Conservation (phyloP, 2,113 vertebrate genomes). For the Odobenus rosmarus region DNA sequence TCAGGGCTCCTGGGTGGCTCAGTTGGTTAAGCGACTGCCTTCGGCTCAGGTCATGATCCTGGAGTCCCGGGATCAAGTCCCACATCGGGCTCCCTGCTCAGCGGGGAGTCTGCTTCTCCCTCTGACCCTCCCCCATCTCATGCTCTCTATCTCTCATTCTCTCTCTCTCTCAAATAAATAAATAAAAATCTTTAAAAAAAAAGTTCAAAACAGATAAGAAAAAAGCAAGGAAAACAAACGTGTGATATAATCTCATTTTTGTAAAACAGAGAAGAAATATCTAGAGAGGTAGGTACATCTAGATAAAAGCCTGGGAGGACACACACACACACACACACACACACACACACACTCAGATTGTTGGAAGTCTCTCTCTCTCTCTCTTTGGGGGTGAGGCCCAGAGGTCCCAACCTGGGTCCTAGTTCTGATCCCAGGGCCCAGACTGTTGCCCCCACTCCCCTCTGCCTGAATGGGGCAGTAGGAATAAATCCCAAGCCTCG, state of each 20-base stretch:
- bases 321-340: neutral
- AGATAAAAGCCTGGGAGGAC: neutral
- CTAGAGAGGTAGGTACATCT: neutral
- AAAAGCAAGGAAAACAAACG: neutral
- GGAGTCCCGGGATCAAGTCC: too few species aligned
- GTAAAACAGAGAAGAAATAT: neutral
- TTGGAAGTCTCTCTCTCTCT: neutral
- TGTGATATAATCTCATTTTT: neutral
- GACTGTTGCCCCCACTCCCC: too few species aligned
- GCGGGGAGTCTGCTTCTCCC: too few species aligned
- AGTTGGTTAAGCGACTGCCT: too few species aligned
- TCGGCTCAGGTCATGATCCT: too few species aligned
- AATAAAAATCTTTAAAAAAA: neutral
- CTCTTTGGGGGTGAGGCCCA: neutral
- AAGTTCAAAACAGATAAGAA: neutral
- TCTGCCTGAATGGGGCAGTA: neutral
- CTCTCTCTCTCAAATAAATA: too few species aligned
- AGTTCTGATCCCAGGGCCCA: neutral
- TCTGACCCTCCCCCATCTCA: too few species aligned
- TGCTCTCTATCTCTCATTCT: too few species aligned
- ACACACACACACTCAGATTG: fast-evolving
- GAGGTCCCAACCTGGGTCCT: neutral
- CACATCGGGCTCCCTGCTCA: too few species aligned
- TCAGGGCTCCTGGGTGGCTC: neutral
- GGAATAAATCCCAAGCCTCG: neutral